Conservation (phyloP, 2,113 vertebrate species). For the Myrmophylax atrothorax region DNA sequence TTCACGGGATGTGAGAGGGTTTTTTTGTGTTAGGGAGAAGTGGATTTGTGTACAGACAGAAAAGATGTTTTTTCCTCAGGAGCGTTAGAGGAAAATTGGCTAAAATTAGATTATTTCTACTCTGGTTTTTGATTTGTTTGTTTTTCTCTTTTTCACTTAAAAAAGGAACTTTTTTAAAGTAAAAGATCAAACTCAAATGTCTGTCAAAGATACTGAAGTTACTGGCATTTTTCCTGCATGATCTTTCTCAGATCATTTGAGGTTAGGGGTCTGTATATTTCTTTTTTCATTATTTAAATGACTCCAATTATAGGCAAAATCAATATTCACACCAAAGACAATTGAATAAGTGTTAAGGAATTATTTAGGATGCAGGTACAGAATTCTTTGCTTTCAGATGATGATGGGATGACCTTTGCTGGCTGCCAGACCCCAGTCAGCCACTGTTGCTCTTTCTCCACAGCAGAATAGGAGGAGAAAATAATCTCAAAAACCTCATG, state of each 20-base stretch:
- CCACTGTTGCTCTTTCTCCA: neutral
- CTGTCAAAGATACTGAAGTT: neutral
- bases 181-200: neutral
- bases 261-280: neutral
- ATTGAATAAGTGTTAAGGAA: neutral
- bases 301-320: neutral
- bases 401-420: neutral
- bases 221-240: neutral
- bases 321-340: neutral
- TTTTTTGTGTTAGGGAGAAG: neutral
- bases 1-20: neutral
- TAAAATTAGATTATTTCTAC: neutral
- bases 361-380: neutral
- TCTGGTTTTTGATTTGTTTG: neutral
- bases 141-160: neutral
- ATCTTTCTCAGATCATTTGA: neutral
- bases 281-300: too few relatives aligned
- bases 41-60: neutral
- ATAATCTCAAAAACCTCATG: neutral
- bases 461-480: neutral
- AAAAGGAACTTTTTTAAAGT: neutral
- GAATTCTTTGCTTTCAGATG: neutral
- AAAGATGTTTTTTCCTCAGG: neutral
- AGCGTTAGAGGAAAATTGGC: neutral
- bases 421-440: neutral